phyloP scores from a whole-genome alignment of 35 echinoderm and acorn worm species.

The Anneissia japonica region DNA sequence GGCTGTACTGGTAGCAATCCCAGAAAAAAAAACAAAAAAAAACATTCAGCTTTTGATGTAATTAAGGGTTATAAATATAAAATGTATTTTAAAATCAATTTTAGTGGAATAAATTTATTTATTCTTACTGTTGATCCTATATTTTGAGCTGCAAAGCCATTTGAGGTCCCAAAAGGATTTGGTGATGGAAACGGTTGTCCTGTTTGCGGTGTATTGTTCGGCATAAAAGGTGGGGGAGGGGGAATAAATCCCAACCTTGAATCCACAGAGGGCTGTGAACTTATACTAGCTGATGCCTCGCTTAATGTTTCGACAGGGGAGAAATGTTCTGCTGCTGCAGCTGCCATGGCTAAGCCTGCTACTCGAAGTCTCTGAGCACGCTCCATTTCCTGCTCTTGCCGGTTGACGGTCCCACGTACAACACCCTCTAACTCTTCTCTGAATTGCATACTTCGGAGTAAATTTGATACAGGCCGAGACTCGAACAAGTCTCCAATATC shows the following conservation, averaged over 20 bases:
- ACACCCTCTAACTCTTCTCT: conserved; percentile 5
- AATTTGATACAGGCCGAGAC: background rate
- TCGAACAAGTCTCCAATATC: background rate
- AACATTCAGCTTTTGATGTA: no score
- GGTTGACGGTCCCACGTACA: background rate
- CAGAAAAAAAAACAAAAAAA: no score
- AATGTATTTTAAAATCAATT: no score
- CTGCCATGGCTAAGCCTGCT: background rate
- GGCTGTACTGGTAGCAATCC: no score
- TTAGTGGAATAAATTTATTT: no score
- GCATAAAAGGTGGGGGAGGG: no score
- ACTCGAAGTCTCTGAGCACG: background rate
- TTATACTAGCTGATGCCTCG: background rate
- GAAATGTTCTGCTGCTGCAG: background rate
- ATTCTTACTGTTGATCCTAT: background rate
- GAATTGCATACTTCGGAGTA: background rate
- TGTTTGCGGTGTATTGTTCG: background rate
- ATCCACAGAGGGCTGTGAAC: background rate
- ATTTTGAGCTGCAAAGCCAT: background rate
- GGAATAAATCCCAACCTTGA: background rate
- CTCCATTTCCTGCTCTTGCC: background rate
- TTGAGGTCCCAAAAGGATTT: background rate
- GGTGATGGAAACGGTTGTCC: background rate
- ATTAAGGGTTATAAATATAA: no score
- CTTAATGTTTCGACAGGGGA: background rate